Percentiles rank a stretch among this genome's conserved stretches.
These are phyloP conservation scores for Ailurus styani DNA, from an alignment of 2,113 vertebrate species.

Conservation along the genomic window DNA sequence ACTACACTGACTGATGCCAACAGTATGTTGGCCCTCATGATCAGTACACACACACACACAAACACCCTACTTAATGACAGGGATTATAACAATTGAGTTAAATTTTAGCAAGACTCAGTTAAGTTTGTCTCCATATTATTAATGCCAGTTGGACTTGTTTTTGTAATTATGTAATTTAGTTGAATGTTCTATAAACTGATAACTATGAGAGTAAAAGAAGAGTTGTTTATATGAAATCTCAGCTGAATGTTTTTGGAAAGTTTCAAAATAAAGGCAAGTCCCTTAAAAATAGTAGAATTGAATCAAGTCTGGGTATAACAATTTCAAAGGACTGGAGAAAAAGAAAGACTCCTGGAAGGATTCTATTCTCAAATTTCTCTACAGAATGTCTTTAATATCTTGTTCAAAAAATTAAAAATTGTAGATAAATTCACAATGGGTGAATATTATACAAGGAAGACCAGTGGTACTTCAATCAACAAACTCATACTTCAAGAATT, in stretches of 20 bases:
- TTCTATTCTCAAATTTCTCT: neutral
- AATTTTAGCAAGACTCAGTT: constrained; percentile 11
- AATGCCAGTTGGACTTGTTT: neutral
- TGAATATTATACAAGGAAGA: neutral
- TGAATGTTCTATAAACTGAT: neutral
- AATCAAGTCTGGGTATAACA: neutral
- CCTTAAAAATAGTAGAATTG: neutral
- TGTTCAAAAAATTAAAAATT: neutral
- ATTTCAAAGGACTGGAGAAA: neutral
- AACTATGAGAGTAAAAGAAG: neutral
- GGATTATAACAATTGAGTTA: neutral
- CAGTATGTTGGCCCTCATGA: neutral
- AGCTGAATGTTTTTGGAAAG: neutral
- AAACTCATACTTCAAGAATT: neutral
- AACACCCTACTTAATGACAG: neutral
- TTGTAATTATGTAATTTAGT: neutral
- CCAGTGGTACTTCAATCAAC: neutral
- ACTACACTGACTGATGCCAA: neutral
- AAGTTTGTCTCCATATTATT: neutral
- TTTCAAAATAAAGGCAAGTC: neutral
- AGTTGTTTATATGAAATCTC: neutral
- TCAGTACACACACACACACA: neutral
- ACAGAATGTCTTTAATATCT: neutral
- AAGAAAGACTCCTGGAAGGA: neutral
- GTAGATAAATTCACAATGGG: neutral